phyloP scores from a whole-genome alignment of 2,888 invertebrate species.

The Coenonympha glycerion region DNA sequence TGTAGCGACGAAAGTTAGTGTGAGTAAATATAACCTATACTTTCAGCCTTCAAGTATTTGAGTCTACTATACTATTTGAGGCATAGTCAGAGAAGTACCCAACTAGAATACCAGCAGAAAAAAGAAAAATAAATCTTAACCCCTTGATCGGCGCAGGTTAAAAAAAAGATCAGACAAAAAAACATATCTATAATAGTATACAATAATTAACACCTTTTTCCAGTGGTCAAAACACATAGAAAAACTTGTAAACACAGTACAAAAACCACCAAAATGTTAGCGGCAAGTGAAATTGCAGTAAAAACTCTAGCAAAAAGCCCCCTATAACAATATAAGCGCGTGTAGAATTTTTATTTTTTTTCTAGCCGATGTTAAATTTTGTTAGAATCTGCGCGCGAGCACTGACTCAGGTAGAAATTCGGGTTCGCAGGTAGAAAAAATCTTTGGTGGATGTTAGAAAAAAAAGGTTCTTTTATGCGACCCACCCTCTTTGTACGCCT shows the following conservation, averaged over 20 bases:
- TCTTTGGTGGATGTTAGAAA: slow-evolving; percentile 54
- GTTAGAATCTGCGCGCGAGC: slow-evolving; percentile 63
- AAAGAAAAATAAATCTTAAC: too few relatives aligned
- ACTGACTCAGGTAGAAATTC: slow-evolving; percentile 57
- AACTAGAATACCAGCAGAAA: too few relatives aligned
- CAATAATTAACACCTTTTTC: slow-evolving; percentile 27
- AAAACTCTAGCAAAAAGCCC: slow-evolving; percentile 68
- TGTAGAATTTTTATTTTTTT: slow-evolving; percentile 43
- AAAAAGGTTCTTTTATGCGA: slow-evolving; percentile 68
- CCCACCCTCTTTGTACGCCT: slow-evolving; percentile 63
- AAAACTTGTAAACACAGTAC: slow-evolving; percentile 49
- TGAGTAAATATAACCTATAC: too few relatives aligned
- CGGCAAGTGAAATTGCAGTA: slow-evolving; percentile 63
- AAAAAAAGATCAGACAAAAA: not conserved
- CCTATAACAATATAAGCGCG: slow-evolving; percentile 41
- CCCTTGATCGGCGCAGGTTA: too few relatives aligned
- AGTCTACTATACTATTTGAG: too few relatives aligned
- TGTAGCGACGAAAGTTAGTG: too few relatives aligned
- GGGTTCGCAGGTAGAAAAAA: slow-evolving; percentile 75
- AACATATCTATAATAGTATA: slow-evolving; percentile 11
- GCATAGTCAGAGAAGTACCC: too few relatives aligned
- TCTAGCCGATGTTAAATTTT: slow-evolving; percentile 43
- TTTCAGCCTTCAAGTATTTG: too few relatives aligned
- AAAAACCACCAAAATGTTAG: slow-evolving; percentile 49
- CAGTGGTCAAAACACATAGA: slow-evolving; percentile 30